Evolutionary conservation across 2,113 vertebrate species (phyloP).

Genomic region (Rhabdornis inornatus): DNA sequence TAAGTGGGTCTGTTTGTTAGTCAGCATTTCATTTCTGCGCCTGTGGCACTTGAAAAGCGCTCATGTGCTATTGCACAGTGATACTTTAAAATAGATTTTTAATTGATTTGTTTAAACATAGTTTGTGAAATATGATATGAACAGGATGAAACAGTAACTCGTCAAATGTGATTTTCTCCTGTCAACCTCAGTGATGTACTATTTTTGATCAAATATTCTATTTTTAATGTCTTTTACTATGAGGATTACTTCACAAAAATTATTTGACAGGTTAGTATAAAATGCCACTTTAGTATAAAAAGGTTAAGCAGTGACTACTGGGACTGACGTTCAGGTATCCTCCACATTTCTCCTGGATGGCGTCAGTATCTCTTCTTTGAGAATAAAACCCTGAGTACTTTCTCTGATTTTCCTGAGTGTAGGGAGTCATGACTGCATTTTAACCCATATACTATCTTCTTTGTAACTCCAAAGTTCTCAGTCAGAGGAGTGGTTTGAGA

Average conservation of each 20-base stretch:
- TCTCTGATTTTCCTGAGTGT: background rate
- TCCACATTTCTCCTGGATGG: background rate
- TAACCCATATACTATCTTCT: background rate
- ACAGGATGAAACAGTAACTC: background rate
- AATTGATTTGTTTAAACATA: background rate
- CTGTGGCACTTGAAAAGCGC: background rate
- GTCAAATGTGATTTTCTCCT: background rate
- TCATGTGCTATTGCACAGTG: background rate
- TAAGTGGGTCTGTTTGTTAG: background rate
- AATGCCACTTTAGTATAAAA: background rate
- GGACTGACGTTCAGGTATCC: background rate
- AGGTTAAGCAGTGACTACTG: background rate
- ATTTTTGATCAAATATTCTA: background rate
- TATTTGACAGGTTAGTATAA: background rate
- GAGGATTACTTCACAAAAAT: background rate
- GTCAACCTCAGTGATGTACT: background rate
- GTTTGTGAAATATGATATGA: background rate
- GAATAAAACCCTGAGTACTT: background rate
- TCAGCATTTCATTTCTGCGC: background rate
- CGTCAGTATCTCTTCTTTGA: background rate
- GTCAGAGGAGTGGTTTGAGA: background rate
- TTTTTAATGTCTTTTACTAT: background rate
- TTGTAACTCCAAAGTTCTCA: background rate
- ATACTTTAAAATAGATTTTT: background rate
- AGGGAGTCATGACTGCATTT: background rate